Conservation (phyloP, 2,888 invertebrate genomes). For the Trachelus troglodyta region DNA sequence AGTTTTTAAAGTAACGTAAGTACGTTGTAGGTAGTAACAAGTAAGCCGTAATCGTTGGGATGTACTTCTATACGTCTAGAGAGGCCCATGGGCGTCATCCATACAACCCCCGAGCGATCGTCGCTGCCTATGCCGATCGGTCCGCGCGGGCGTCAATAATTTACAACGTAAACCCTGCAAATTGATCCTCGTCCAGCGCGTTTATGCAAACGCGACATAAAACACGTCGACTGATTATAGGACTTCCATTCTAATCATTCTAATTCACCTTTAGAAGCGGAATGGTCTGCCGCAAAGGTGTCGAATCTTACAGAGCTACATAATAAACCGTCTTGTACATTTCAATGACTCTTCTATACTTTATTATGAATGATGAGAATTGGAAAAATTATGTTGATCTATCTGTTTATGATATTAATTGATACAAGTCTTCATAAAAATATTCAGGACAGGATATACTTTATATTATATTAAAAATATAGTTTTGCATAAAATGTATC, state of each 20-base stretch:
- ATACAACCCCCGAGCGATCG: conserved; percentile 26
- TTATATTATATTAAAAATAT: not conserved
- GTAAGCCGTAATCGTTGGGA: conserved; percentile 56
- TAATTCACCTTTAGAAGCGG: not conserved
- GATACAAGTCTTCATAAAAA: too few relatives aligned
- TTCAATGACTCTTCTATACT: not conserved
- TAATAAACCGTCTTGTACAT: not conserved
- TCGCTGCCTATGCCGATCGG: conserved; percentile 12
- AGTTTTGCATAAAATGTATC: not conserved
- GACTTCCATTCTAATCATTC: conserved; percentile 19
- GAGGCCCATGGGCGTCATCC: conserved; percentile 50
- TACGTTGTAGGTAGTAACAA: conserved; percentile 62
- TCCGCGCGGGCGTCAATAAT: conserved; percentile 36
- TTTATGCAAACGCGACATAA: conserved; percentile 36
- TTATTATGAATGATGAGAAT: not conserved
- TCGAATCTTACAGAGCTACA: not conserved
- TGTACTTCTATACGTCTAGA: conserved; percentile 35
- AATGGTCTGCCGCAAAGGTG: not conserved
- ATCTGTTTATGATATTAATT: not conserved
- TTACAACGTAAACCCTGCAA: conserved; percentile 38
- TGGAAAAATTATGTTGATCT: not conserved
- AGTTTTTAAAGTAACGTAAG: conserved; percentile 61
- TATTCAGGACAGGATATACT: not conserved
- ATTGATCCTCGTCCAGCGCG: conserved; percentile 29
- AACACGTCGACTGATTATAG: conserved; percentile 24